Conservation (phyloP, 35 echinoderm and acorn worm species). For the Apostichopus japonicus region DNA sequence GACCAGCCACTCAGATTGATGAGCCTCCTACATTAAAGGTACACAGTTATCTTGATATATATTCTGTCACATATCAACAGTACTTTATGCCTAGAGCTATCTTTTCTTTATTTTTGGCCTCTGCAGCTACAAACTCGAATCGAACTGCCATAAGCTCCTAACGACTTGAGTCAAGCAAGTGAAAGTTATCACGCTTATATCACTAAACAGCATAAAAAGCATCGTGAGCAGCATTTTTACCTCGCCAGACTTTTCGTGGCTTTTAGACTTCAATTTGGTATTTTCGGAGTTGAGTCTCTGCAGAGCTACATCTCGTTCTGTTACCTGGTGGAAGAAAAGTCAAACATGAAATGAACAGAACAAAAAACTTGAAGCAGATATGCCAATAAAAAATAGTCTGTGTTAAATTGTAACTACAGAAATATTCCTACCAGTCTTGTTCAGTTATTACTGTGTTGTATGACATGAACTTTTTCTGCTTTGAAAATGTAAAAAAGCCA, state of each 20-base stretch:
- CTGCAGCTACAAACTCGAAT: no score
- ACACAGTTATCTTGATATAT: no score
- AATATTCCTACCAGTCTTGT: not conserved
- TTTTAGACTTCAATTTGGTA: slow-evolving; percentile 74
- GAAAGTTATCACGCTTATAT: no score
- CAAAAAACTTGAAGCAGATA: not conserved
- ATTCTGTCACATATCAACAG: no score
- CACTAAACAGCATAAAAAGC: no score
- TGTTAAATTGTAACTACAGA: not conserved
- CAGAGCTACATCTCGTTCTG: slow-evolving; percentile 70
- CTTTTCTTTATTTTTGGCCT: no score
- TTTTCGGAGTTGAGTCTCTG: slow-evolving; percentile 83
- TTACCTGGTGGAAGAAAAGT: slow-evolving; percentile 36
- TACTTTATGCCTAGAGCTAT: no score
- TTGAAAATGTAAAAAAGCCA: not conserved
- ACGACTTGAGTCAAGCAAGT: no score
- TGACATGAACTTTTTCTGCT: not conserved
- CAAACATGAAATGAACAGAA: not conserved
- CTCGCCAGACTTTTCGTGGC: slow-evolving; percentile 72
- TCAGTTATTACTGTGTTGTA: not conserved
- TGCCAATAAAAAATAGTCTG: no score
- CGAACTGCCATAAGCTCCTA: no score
- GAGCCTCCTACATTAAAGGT: no score
- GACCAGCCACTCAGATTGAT: no score
- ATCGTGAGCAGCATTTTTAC: not conserved